Base-by-base conservation (phyloP, 2,888 invertebrate species). In the Trachelus stipa region DNA sequence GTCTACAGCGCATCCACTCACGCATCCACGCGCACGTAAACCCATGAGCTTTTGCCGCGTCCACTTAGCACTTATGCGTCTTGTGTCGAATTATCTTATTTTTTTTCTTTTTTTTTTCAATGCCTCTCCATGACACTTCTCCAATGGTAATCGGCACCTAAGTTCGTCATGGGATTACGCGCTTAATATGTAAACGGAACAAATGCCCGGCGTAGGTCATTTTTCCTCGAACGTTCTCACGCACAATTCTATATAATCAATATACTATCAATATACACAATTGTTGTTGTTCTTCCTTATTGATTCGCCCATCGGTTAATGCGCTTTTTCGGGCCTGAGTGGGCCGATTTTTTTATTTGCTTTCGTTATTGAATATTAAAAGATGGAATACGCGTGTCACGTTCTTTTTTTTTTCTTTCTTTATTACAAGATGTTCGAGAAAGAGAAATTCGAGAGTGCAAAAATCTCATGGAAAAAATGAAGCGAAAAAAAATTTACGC, bases 21-120 rank as follows among this genome's bases (percentile, higher is more conserved):
- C 71, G 15, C 71, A 71, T 33, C 12, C 71, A 71, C 71, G 34
- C 30, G 30, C 71, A 71, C 71, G 56, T 56, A 56, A 56, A 56
- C 56, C 56, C 56, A 56, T 23, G 56, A 56, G 56, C 56, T 56
- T 23, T 23, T 23, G 23, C 56, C 23, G 23, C 23, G 56, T 23
- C 6, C 1, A 15, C 6, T 23, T 37, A 4, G 1, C 37, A 4
- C 37, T 6, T 56, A 2, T 56, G 9, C 23, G 56, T 56, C 23
- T 23, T 23, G 11, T 0, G 23, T 56, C 23, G 56, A 56, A 56
- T 56, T 23, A 56, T 40, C n/a, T n/a, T 2, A 4, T 33, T 33
- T n/a, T 71, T n/a, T 71, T 33, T 11, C 11, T n/a, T 1, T 71
- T 23, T 71, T 23, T 30, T 34, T 23, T 11, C 11, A 11, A 37